These are phyloP conservation scores for Alaudala cheleensis DNA, from an alignment of 2,113 vertebrate genomes.

Conservation along the genomic window DNA sequence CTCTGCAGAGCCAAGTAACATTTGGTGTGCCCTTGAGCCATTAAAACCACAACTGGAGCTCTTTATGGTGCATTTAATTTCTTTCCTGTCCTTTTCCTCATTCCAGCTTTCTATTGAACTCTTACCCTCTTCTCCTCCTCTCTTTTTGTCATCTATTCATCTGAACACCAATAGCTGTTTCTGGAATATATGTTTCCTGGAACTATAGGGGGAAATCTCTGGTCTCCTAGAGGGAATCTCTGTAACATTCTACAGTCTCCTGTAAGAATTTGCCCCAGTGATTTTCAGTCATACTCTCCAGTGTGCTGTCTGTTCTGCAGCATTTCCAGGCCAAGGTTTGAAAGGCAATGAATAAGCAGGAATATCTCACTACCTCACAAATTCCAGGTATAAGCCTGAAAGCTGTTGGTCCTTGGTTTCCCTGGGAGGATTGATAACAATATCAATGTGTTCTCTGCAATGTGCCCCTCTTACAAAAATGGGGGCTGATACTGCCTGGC, in stretches of 20 bases:
- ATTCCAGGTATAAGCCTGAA: neutral
- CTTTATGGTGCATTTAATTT: neutral
- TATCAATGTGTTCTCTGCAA: fast-evolving
- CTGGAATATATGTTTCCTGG: neutral
- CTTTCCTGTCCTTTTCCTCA: neutral
- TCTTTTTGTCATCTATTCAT: neutral
- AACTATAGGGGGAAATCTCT: neutral
- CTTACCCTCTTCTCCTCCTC: neutral
- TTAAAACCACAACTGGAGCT: neutral
- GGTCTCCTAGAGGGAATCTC: neutral
- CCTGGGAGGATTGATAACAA: neutral
- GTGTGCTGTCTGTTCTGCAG: neutral
- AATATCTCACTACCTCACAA: neutral
- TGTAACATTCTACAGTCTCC: neutral
- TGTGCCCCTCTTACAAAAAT: neutral
- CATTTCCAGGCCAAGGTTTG: neutral
- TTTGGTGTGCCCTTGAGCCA: neutral
- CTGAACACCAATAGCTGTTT: neutral
- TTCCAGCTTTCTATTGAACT: neutral
- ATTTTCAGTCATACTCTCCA: neutral
- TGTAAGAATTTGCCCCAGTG: neutral
- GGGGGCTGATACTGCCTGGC: neutral
- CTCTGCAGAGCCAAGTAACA: neutral
- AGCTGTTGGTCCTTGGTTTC: neutral
- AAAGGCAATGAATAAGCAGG: neutral